phyloP scores from a whole-genome alignment of 1,140 invertebrate genomes.

The Triops longicaudatus region DNA sequence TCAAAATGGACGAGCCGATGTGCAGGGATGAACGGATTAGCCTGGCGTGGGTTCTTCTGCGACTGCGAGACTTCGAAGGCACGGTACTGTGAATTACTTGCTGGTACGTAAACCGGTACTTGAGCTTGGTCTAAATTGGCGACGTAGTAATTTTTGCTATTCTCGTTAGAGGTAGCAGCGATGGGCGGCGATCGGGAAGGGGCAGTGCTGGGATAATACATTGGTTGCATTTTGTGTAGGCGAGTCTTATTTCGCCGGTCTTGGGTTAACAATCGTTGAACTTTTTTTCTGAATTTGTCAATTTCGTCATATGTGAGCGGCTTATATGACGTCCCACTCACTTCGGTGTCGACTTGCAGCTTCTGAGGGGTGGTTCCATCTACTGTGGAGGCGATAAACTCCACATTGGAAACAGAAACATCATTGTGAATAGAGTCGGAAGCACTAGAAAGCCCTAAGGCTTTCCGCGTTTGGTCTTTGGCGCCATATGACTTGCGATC shows the following conservation, averaged over 20 bases:
- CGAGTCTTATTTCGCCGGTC: background rate
- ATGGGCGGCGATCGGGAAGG: background rate
- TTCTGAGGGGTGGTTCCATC: background rate
- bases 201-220: background rate
- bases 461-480: background rate
- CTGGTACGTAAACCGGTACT: background rate
- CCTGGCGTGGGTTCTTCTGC: background rate
- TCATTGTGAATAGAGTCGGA: background rate
- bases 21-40: conserved; percentile 21
- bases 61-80: background rate
- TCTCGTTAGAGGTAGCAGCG: background rate
- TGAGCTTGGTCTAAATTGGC: background rate
- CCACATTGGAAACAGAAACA: background rate
- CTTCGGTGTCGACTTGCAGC: background rate
- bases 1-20: conserved; percentile 56
- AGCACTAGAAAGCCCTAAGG: background rate
- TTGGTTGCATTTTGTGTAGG: background rate
- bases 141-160: background rate
- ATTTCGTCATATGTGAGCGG: background rate
- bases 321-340: background rate
- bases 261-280: background rate
- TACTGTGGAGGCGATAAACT: background rate
- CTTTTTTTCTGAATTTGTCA: background rate
- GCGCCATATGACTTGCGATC: background rate
- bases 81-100: background rate